Conservation (phyloP, 2,888 invertebrate species). For the Metalampra italica region DNA sequence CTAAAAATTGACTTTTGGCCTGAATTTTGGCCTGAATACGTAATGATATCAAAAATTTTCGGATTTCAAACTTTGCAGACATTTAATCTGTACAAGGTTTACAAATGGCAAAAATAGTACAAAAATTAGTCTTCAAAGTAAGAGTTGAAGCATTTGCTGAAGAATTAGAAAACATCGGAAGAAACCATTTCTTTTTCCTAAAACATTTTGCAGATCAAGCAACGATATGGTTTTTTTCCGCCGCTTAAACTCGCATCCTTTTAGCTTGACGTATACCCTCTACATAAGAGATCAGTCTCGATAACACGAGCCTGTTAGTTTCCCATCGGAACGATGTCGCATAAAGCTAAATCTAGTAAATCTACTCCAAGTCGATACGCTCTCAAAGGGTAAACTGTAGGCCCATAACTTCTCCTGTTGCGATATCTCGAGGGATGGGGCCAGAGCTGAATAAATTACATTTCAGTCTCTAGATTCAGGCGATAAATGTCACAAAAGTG, state of each 20-base stretch:
- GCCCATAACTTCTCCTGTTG: constrained; percentile 41
- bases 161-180: no score
- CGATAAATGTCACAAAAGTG: constrained; percentile 42
- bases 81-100: no score
- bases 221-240: constrained; percentile 16
- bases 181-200: constrained; percentile 1
- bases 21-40: no score
- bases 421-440: constrained; percentile 35
- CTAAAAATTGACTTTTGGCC: no score
- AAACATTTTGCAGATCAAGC: constrained; percentile 11
- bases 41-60: no score
- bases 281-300: constrained; percentile 20
- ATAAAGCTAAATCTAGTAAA: constrained; percentile 46
- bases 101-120: no score
- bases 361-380: constrained; percentile 34
- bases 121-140: no score
- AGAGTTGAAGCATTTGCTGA: no score
- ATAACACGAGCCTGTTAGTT: constrained; percentile 37
- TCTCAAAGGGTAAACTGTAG: constrained; percentile 42
- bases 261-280: constrained; percentile 21
- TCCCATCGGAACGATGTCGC: constrained; percentile 30
- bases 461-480: constrained; percentile 39
- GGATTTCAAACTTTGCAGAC: no score
- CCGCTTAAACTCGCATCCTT: constrained; percentile 19
- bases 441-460: constrained; percentile 39